A percentile compares a stretch with the other conserved stretches of the same genome.
Conservation (phyloP, 1,140 invertebrate genomes). For the Psix sp. region DNA sequence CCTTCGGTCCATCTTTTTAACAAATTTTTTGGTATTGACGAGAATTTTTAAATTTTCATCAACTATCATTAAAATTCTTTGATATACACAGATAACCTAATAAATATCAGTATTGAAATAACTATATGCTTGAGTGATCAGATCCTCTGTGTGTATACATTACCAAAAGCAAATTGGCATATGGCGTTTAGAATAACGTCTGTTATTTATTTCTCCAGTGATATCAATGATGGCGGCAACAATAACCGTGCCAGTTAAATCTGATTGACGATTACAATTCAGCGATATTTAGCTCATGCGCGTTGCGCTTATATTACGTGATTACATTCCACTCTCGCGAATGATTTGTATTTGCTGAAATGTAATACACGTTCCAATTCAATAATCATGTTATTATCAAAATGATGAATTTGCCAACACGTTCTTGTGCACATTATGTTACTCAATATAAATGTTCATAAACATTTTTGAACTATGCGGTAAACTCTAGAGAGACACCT, state of each 20-base stretch:
- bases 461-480: no score
- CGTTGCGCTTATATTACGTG: conserved; percentile 51
- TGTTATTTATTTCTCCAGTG: conserved; percentile 36
- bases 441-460: conserved; percentile 31
- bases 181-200: conserved; percentile 7
- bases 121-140: no score
- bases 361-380: conserved; percentile 57
- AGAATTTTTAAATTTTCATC: no score
- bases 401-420: conserved; percentile 54
- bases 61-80: no score
- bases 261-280: conserved; percentile 46
- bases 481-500: no score
- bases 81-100: no score
- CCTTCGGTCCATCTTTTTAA: no score
- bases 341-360: conserved; percentile 60
- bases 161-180: conserved; percentile 1
- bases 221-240: conserved; percentile 42
- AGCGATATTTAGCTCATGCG: conserved; percentile 45
- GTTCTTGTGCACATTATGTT: conserved; percentile 47
- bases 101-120: no score
- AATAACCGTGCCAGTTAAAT: conserved; percentile 42
- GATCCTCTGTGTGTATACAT: no score
- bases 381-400: conserved; percentile 58
- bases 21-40: no score
- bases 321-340: conserved; percentile 50